A percentile compares a stretch with the other conserved stretches of the same genome.
These are phyloP conservation scores for Zootoca vivipara DNA, from an alignment of 2,113 vertebrate species.

Conservation along the genomic window DNA sequence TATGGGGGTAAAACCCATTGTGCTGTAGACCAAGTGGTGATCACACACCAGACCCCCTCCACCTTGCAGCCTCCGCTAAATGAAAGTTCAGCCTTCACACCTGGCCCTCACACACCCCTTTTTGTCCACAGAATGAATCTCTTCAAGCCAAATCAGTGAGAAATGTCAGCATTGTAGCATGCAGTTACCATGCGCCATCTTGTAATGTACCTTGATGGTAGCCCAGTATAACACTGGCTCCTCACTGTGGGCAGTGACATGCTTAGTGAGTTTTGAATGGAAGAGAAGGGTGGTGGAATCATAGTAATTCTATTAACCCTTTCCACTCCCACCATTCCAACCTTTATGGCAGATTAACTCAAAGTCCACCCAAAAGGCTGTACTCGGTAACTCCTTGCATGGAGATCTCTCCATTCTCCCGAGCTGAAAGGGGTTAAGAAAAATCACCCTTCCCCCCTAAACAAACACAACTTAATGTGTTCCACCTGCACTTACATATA, in stretches of 20 bases:
- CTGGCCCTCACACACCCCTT: background rate
- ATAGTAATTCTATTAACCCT: slow-evolving; percentile 24
- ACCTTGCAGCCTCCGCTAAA: background rate
- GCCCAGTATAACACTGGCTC: slow-evolving; percentile 14
- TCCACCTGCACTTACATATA: slow-evolving; percentile 16
- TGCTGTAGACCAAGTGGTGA: slow-evolving; percentile 43
- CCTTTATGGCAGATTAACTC: background rate
- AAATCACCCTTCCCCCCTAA: background rate
- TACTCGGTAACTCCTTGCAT: background rate
- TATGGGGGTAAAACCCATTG: slow-evolving; percentile 40
- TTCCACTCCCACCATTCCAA: background rate
- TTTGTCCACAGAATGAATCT: background rate
- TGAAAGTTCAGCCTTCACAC: background rate
- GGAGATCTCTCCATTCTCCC: slow-evolving; percentile 7
- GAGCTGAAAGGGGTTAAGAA: slow-evolving; percentile 49
- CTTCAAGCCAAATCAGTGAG: slow-evolving; percentile 17
- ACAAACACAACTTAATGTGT: background rate
- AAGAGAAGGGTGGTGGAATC: background rate
- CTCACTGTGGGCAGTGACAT: slow-evolving; percentile 55
- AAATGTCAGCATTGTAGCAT: slow-evolving; percentile 57
- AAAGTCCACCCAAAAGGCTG: background rate
- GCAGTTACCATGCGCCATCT: slow-evolving; percentile 59
- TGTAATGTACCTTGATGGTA: background rate
- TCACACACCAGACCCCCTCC: background rate
- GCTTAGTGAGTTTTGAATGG: slow-evolving; percentile 45